Percentiles rank a stretch among this genome's conserved stretches.
These are phyloP conservation scores for Gulo gulo DNA, from an alignment of 2,113 vertebrate species.

Conservation along the genomic window DNA sequence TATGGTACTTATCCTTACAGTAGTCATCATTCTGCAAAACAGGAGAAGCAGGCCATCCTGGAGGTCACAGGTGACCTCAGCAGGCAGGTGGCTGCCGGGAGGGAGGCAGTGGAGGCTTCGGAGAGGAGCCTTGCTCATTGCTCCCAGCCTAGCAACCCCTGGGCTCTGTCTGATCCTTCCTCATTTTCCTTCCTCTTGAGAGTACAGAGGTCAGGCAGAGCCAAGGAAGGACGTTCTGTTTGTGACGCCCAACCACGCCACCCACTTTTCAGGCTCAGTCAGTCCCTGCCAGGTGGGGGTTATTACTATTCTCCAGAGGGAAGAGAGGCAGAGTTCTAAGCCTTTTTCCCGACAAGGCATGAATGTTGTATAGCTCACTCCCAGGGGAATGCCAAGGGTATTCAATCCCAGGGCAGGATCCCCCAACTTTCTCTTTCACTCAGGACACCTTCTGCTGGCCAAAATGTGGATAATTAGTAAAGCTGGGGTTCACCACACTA, in stretches of 20 bases:
- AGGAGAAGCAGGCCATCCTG: background rate
- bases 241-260: background rate
- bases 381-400: background rate
- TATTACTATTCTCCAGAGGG: background rate
- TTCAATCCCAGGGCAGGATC: background rate
- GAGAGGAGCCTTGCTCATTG: background rate
- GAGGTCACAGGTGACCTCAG: background rate
- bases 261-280: background rate
- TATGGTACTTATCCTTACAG: background rate
- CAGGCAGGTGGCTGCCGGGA: background rate
- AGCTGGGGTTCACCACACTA: background rate
- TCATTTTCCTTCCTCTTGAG: background rate
- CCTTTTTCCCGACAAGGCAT: background rate
- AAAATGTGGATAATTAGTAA: background rate
- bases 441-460: background rate
- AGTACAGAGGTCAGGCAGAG: background rate
- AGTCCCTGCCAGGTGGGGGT: too few relatives aligned
- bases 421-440: background rate
- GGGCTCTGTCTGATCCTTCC: background rate
- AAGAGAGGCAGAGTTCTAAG: background rate
- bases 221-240: background rate
- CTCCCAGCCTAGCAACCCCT: background rate
- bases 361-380: background rate
- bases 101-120: background rate
- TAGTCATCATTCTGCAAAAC: background rate